These are phyloP conservation scores for Plutella xylostella DNA, from an alignment of 2,888 invertebrate genomes.

Conservation along the genomic window DNA sequence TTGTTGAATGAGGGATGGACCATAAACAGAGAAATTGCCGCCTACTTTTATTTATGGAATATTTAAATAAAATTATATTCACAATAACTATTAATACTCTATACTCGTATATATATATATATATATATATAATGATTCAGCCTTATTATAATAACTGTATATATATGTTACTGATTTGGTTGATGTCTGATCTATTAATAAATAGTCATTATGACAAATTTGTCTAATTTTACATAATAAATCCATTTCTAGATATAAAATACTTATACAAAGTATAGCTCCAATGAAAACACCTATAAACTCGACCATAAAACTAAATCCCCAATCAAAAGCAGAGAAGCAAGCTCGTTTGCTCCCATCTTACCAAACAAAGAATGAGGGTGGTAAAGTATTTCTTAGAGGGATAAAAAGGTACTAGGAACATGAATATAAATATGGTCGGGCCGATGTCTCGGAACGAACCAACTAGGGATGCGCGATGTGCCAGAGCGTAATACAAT, in stretches of 20 bases:
- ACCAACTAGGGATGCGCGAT: background rate
- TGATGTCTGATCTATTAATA: too few relatives aligned
- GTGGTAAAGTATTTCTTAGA: conserved; percentile 47
- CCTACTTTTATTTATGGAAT: too few relatives aligned
- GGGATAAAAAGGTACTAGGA: conserved; percentile 48
- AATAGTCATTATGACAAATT: too few relatives aligned
- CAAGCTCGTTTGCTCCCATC: conserved; percentile 61
- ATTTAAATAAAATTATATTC: too few relatives aligned
- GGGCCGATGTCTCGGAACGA: background rate
- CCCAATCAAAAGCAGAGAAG: conserved; percentile 64
- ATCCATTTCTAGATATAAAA: conserved; percentile 15
- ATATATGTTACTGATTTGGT: too few relatives aligned
- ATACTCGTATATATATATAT: too few relatives aligned
- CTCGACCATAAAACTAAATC: conserved; percentile 66
- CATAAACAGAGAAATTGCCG: too few relatives aligned
- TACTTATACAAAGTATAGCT: conserved; percentile 43
- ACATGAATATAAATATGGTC: conserved; percentile 56
- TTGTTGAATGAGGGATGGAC: conserved; percentile 46
- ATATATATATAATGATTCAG: too few relatives aligned
- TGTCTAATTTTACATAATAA: too few relatives aligned
- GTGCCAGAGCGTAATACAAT: too few relatives aligned
- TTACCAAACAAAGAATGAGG: conserved; percentile 49
- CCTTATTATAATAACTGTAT: too few relatives aligned
- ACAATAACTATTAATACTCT: too few relatives aligned
- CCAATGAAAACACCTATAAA: conserved; percentile 48